Evolutionary conservation across 2,888 invertebrate genomes (phyloP).

Genomic region (Synanthedon andrenaeformis): DNA sequence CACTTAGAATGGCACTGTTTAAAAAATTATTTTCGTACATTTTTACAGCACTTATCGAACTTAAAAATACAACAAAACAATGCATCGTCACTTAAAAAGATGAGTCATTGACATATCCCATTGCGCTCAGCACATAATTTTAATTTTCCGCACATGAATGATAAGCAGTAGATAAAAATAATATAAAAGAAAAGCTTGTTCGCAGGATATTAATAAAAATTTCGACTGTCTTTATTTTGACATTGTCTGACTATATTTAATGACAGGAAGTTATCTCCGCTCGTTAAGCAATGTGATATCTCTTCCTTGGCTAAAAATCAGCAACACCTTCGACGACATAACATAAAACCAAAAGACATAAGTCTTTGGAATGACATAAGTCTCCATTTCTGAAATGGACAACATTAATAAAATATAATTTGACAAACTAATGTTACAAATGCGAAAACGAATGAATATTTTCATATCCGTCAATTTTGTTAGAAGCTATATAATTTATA

Average conservation of each 20-base stretch:
- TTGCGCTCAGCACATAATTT: slow-evolving; percentile 14
- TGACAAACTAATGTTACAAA: background rate
- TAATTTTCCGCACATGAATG: slow-evolving; percentile 3
- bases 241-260: too few species aligned
- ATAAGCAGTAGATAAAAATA: slow-evolving; percentile 14
- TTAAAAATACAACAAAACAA: background rate
- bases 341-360: slow-evolving; percentile 6
- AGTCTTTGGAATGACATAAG: slow-evolving; percentile 19
- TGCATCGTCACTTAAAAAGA: too few species aligned
- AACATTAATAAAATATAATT: background rate
- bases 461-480: too few species aligned
- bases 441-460: background rate
- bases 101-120: slow-evolving; percentile 22
- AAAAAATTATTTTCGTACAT: too few species aligned
- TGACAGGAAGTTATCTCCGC: slow-evolving; percentile 5
- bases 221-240: too few species aligned
- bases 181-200: slow-evolving; percentile 3
- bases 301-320: slow-evolving; percentile 16
- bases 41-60: too few species aligned
- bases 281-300: slow-evolving; percentile 28
- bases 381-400: slow-evolving; percentile 15
- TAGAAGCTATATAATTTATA: too few species aligned
- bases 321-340: slow-evolving; percentile 6
- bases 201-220: background rate
- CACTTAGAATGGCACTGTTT: too few species aligned